These are phyloP conservation scores for Vanessa atalanta DNA, from an alignment of 1,140 invertebrate species.

Conservation along the genomic window DNA sequence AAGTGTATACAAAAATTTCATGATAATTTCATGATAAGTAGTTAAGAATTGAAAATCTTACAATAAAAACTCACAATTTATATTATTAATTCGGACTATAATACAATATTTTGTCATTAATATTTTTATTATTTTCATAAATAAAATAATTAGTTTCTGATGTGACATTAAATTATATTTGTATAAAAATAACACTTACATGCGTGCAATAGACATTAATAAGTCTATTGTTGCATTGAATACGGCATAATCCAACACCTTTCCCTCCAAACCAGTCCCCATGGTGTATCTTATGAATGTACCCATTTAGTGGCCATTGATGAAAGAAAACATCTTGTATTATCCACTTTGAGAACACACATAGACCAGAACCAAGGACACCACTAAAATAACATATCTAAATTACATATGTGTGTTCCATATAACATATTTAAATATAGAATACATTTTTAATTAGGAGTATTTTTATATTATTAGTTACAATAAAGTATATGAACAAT, in stretches of 20 bases:
- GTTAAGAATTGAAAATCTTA: no score
- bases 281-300: slow-evolving; percentile 97
- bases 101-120: no score
- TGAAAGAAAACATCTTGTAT: slow-evolving; percentile 95
- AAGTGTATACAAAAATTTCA: no score
- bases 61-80: no score
- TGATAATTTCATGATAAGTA: no score
- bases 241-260: slow-evolving; percentile 93
- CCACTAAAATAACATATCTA: slow-evolving; percentile 83
- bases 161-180: no score
- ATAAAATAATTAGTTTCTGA: not conserved
- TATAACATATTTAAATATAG: no score
- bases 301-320: slow-evolving; percentile 97
- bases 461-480: no score
- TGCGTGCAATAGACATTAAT: slow-evolving; percentile 96
- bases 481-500: no score
- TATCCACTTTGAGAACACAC: slow-evolving; percentile 93
- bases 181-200: slow-evolving; percentile 83
- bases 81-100: no score
- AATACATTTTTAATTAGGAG: slow-evolving; percentile 6
- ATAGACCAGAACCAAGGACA: slow-evolving; percentile 94
- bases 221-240: slow-evolving; percentile 85
- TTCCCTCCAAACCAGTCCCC: slow-evolving; percentile 99
- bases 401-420: not conserved
- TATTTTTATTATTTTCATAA: no score